Evolutionary conservation across 2,797 vertebrate species (phyloP), one percentile per base, ranked within the genome.

Genomic region (Pitangus sulphuratus): DNA sequence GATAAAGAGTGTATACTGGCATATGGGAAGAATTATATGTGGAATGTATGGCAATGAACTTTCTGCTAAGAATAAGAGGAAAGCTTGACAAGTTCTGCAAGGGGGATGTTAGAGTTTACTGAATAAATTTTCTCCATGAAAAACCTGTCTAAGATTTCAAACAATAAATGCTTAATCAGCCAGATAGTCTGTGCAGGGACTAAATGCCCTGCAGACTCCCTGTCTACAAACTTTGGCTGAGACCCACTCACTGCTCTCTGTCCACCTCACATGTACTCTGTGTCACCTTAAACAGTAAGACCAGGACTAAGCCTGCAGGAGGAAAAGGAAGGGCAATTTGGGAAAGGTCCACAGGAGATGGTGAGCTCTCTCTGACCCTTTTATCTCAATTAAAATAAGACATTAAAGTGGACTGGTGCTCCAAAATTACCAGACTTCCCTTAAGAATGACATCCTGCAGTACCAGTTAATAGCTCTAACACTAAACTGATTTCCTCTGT

Each of bases 241-340:
- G 30, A 7, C 12, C 22, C 3, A 15, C 21, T 25, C 35, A 6
- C 57, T 84, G 30, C 11, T 76, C 22, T 69, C 12, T 53, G 30
- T 10, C 12, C 15, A 21, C 11, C 37, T 28, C 47, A 39, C 10
- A 0, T 15, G 8, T 15, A 2, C 21, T 20, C 44, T 44, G 2
- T 40, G 40, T 39, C 25, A 13, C 44, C 30, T 47, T 20, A 7
- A 57, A 42, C n/a, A 50, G 3, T 5, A 21, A 72, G 35, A 15
- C 31, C 54, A n/a, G 9, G 28, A 35, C 9, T 40, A n/a, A 5
- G 1, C 11, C 68, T 6, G 3, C 44, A 56, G 28, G 8, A 39
- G 16, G 7, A 30, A 57, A 65, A 57, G 24, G 8, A 7, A 69
- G 11, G 7, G 3, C 2, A 78, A 15, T 31, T 13, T 25, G n/a